phyloP scores from a whole-genome alignment of 2,797 vertebrate genomes.

The Champsocephalus esox region DNA sequence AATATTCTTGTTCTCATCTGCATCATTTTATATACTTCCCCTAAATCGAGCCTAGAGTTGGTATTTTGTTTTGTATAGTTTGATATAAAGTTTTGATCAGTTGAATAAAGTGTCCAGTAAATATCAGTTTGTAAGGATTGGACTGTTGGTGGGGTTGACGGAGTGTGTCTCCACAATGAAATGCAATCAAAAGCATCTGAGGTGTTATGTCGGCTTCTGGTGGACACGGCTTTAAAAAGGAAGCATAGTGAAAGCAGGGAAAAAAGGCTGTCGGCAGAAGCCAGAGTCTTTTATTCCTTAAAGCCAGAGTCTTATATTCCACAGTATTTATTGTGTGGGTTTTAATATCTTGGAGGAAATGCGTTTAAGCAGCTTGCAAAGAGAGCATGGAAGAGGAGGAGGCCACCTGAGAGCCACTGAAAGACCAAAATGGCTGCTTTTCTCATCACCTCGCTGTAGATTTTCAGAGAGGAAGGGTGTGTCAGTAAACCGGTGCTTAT shows the following conservation, averaged over 20 bases:
- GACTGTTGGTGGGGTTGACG: neutral
- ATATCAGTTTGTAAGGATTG: neutral
- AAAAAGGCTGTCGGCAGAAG: conserved; percentile 33
- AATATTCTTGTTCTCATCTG: neutral
- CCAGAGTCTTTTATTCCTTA: conserved; percentile 33
- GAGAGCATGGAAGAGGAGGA: conserved; percentile 22
- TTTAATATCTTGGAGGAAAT: conserved; percentile 59
- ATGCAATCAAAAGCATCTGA: conserved; percentile 31
- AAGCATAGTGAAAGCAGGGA: conserved; percentile 21
- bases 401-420: conserved; percentile 44
- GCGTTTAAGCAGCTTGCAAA: conserved; percentile 50
- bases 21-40: neutral
- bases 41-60: neutral
- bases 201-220: conserved; percentile 18
- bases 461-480: conserved; percentile 30
- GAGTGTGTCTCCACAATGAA: conserved; percentile 7
- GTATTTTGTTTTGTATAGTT: neutral
- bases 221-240: conserved; percentile 27
- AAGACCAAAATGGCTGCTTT: conserved; percentile 40
- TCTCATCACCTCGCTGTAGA: conserved; percentile 34
- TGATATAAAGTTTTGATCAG: conserved; percentile 2
- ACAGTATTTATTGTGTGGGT: conserved; percentile 44
- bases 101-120: neutral
- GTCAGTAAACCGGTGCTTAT: conserved; percentile 46
- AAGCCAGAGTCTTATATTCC: conserved; percentile 38